These are phyloP conservation scores for Drosophila rubida DNA, from an alignment of 2,888 invertebrate genomes.

Conservation along the genomic window DNA sequence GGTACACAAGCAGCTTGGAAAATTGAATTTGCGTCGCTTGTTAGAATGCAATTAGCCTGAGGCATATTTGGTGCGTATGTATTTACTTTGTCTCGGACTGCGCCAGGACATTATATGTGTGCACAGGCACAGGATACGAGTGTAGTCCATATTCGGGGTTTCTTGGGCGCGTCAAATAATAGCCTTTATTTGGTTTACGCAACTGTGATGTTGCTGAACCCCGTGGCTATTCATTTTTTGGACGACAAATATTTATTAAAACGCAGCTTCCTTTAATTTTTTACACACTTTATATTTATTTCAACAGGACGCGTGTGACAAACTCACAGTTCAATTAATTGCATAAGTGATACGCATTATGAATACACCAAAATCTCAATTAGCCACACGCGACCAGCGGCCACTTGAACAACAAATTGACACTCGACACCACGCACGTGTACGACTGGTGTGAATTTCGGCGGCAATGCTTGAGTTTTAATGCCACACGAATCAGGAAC, in stretches of 20 bases:
- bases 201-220: constrained; percentile 19
- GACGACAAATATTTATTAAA: constrained; percentile 31
- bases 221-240: constrained; percentile 12
- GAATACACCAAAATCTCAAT: constrained; percentile 44
- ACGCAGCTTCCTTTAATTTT: constrained; percentile 27
- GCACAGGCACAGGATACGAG: constrained; percentile 29
- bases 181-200: constrained; percentile 32
- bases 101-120: constrained; percentile 43
- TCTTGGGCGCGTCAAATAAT: constrained; percentile 2
- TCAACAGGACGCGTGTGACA: constrained; percentile 10
- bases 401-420: constrained; percentile 50
- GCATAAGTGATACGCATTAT: constrained; percentile 73
- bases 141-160: background rate
- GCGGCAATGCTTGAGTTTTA: constrained; percentile 6
- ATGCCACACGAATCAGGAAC: background rate
- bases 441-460: constrained; percentile 52
- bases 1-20: constrained; percentile 73
- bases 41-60: constrained; percentile 83
- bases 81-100: constrained; percentile 62
- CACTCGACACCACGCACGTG: constrained; percentile 54
- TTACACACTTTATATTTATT: constrained; percentile 14
- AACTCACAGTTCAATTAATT: constrained; percentile 58
- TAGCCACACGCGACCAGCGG: constrained; percentile 65
- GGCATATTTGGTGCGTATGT: constrained; percentile 60
- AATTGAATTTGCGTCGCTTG: constrained; percentile 83